A percentile compares a stretch with the other conserved stretches of the same genome.
These are phyloP conservation scores for Leptinotarsa rubiginosa DNA, from an alignment of 2,888 invertebrate genomes.

Conservation along the genomic window DNA sequence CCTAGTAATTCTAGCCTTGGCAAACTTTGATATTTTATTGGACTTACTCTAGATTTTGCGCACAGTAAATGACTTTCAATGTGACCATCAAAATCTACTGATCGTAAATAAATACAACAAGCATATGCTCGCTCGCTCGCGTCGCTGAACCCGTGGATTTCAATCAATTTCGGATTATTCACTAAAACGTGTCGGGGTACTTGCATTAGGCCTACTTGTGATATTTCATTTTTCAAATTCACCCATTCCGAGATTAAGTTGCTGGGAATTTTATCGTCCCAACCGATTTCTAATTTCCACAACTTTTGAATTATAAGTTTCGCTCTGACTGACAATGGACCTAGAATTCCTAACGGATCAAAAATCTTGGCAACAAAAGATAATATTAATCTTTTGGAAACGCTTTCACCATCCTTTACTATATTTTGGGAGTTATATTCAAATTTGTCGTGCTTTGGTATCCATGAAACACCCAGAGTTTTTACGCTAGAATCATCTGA, in stretches of 20 bases:
- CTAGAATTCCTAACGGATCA: too few species aligned
- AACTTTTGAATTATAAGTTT: not conserved
- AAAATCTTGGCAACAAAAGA: too few species aligned
- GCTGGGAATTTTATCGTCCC: conserved; percentile 5
- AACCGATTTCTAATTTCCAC: not conserved
- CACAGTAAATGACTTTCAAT: conserved; percentile 6
- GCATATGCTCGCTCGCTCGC: too few species aligned
- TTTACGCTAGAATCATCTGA: conserved; percentile 28
- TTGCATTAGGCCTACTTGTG: not conserved
- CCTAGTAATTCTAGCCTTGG: not conserved
- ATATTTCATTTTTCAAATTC: conserved; percentile 4
- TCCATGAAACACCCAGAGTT: conserved; percentile 27
- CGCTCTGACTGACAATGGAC: not conserved
- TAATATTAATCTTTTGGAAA: too few species aligned
- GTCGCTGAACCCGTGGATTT: too few species aligned
- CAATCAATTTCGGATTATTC: too few species aligned
- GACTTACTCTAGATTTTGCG: conserved; percentile 8
- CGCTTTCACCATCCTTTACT: too few species aligned
- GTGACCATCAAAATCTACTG: not conserved
- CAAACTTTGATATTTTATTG: conserved; percentile 5
- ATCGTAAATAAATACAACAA: too few species aligned
- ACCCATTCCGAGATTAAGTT: not conserved
- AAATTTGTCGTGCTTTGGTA: conserved; percentile 25
- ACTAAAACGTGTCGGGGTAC: too few species aligned
- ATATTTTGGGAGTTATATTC: conserved; percentile 26